Conservation (phyloP, 1,140 invertebrate species). For the Meteorus sp. region DNA sequence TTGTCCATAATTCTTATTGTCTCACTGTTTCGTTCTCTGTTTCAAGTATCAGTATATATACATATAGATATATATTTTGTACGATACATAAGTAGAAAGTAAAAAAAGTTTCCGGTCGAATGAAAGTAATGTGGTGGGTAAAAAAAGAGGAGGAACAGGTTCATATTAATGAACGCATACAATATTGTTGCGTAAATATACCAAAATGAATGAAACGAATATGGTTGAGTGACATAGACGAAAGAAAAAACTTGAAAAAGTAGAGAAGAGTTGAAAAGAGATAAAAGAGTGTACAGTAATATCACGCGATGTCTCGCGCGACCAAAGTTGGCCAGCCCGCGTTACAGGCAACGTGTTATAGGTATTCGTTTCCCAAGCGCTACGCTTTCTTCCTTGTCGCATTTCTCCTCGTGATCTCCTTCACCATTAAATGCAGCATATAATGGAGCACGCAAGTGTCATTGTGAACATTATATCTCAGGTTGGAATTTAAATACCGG, state of each 20-base stretch:
- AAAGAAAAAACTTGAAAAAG: too few relatives aligned
- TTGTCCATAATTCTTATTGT: too few relatives aligned
- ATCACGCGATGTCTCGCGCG: slow-evolving; percentile 1
- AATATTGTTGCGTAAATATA: too few relatives aligned
- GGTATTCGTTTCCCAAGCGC: slow-evolving; percentile 40
- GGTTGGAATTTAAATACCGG: slow-evolving; percentile 11
- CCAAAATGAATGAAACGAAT: neutral
- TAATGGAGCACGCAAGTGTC: slow-evolving; percentile 14
- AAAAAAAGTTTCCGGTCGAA: neutral
- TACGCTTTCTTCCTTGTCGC: slow-evolving; percentile 49
- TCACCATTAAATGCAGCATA: too few relatives aligned
- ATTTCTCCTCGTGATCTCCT: slow-evolving; percentile 37
- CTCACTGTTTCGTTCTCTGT: too few relatives aligned
- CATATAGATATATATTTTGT: too few relatives aligned
- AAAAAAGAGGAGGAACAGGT: neutral
- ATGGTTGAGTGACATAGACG: too few relatives aligned
- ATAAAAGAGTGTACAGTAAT: too few relatives aligned
- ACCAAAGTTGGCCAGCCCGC: slow-evolving; percentile 29
- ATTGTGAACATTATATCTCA: neutral
- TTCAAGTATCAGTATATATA: too few relatives aligned
- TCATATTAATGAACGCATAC: neutral
- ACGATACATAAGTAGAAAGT: neutral
- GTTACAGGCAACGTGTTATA: slow-evolving; percentile 36
- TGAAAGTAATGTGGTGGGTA: neutral
- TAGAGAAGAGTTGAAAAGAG: too few relatives aligned